Evolutionary conservation across 1,140 invertebrate genomes (phyloP).

Genomic region (Micrasema minimum): DNA sequence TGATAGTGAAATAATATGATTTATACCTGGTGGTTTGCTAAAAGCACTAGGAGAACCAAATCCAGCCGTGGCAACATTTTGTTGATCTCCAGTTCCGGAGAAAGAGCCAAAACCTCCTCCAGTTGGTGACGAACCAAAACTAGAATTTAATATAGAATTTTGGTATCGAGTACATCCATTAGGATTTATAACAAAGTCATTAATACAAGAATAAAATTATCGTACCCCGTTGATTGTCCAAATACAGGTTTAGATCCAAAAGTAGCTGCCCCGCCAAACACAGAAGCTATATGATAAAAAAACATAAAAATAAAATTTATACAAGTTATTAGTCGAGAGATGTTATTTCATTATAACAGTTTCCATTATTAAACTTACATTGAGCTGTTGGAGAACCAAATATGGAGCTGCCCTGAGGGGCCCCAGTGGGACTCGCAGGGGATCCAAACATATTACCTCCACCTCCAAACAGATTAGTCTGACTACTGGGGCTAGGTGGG

Average conservation of each 20-base stretch:
- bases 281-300: constrained; percentile 22
- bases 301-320: neutral
- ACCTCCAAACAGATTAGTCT: constrained; percentile 50
- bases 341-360: too few relatives aligned
- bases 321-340: too few relatives aligned
- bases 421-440: constrained; percentile 8
- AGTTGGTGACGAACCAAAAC: constrained; percentile 45
- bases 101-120: constrained; percentile 47
- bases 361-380: constrained; percentile 27
- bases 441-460: constrained; percentile 36
- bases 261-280: constrained; percentile 41
- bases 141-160: too few relatives aligned
- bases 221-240: constrained; percentile 58
- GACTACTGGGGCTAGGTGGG: constrained; percentile 36
- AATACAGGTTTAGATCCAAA: constrained; percentile 58
- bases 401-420: constrained; percentile 26
- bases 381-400: constrained; percentile 41
- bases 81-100: constrained; percentile 36
- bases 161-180: too few relatives aligned
- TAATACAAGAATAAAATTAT: too few relatives aligned
- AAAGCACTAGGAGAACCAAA: constrained; percentile 47
- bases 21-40: constrained; percentile 42
- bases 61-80: constrained; percentile 42
- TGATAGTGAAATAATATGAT: neutral
- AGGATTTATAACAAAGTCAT: too few relatives aligned